A percentile compares a stretch with the other conserved stretches of the same genome.
Evolutionary conservation across 1,140 invertebrate species (phyloP).

Genomic region (Panagrolaimus sp.): DNA sequence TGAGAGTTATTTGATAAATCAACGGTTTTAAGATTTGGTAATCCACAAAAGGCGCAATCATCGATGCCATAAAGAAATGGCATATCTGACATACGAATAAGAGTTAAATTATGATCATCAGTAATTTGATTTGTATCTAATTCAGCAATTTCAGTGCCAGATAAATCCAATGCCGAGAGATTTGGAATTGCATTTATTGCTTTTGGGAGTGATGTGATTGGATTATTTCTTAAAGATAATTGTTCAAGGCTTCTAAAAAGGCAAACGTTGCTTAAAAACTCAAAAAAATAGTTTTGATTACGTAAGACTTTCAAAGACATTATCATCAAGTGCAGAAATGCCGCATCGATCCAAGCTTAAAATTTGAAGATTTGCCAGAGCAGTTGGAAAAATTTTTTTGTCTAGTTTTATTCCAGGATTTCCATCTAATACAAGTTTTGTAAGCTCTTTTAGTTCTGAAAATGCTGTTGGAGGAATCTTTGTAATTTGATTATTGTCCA

Average conservation of each 20-base stretch:
- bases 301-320: slow-evolving; percentile 2
- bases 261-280: not conserved
- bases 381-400: not conserved
- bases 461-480: not conserved
- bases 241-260: not conserved
- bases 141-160: not conserved
- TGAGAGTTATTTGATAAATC: slow-evolving; percentile 21
- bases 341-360: not conserved
- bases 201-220: not conserved
- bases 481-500: not conserved
- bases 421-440: slow-evolving; percentile 8
- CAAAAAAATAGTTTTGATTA: not conserved
- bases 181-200: slow-evolving; percentile 4
- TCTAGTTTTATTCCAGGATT: not conserved
- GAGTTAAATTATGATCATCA: not conserved
- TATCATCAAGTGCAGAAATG: not conserved
- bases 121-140: not conserved
- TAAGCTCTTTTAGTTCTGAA: not conserved
- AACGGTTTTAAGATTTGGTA: slow-evolving; percentile 11
- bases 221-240: not conserved
- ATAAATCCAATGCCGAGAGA: not conserved
- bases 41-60: not conserved
- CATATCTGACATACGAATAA: not conserved
- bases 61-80: not conserved
- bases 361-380: not conserved